Percentiles rank a stretch among this genome's conserved stretches.
phyloP scores from a whole-genome alignment of 2,888 invertebrate genomes.

The Apamea epomidion region DNA sequence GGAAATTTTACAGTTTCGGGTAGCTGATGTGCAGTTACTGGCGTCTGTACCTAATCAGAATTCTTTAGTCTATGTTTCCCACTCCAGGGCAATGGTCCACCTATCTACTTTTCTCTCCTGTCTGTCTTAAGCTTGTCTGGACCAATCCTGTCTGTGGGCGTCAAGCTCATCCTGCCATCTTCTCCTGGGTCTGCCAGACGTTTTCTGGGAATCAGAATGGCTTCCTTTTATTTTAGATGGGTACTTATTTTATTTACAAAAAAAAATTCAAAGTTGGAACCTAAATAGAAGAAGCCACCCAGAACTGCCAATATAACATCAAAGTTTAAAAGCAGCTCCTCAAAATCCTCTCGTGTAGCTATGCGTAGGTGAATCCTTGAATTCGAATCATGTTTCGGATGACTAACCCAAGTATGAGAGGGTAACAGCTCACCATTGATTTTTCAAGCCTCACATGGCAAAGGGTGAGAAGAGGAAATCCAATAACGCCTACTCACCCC shows the following conservation, averaged over 20 bases:
- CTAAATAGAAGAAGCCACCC: not conserved
- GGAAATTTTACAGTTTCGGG: no score
- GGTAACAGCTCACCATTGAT: slow-evolving; percentile 76
- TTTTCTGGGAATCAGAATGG: no score
- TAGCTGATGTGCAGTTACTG: no score
- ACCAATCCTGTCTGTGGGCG: no score
- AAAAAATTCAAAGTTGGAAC: not conserved
- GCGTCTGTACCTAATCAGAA: no score
- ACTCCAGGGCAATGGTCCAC: no score
- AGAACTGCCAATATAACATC: slow-evolving; percentile 28
- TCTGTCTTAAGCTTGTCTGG: no score
- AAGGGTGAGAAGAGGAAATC: slow-evolving; percentile 82
- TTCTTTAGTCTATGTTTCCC: no score
- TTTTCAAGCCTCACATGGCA: slow-evolving; percentile 81
- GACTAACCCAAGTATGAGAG: slow-evolving; percentile 66
- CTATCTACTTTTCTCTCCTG: no score
- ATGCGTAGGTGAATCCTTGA: slow-evolving; percentile 58
- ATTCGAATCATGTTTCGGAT: slow-evolving; percentile 61
- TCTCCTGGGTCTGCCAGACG: no score
- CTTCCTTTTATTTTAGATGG: not conserved
- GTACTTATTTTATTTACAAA: not conserved
- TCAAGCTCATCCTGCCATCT: no score
- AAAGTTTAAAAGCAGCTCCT: slow-evolving; percentile 45
- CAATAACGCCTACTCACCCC: slow-evolving; percentile 79
- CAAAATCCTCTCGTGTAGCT: slow-evolving; percentile 52